Percentiles rank a stretch among this genome's conserved stretches.
Evolutionary conservation across 2,113 vertebrate species (phyloP).

Genomic region (Scopus umbretta): DNA sequence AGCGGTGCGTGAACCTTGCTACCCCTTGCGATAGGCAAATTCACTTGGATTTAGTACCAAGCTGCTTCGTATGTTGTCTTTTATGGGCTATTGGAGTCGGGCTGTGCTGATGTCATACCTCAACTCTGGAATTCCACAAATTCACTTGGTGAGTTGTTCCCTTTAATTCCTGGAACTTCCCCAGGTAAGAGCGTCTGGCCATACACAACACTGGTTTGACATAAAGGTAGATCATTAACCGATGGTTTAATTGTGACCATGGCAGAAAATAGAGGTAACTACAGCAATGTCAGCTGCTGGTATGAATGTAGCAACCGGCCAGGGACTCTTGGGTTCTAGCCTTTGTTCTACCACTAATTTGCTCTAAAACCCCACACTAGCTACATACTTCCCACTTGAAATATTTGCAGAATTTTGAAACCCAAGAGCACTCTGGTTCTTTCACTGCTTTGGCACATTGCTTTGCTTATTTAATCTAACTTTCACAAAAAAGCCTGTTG

Average conservation of each 20-base stretch:
- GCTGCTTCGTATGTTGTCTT: background rate
- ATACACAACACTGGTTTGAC: background rate
- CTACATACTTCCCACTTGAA: background rate
- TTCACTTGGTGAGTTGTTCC: background rate
- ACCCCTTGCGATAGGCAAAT: background rate
- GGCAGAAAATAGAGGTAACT: background rate
- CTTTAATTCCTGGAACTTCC: background rate
- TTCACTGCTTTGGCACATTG: background rate
- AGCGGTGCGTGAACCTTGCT: background rate
- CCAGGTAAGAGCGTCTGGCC: background rate
- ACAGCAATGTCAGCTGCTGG: background rate
- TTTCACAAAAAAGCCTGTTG: background rate
- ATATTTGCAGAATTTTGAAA: background rate
- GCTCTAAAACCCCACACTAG: background rate
- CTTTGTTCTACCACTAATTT: background rate
- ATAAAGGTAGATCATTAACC: conserved; percentile 12
- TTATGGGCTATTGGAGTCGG: background rate
- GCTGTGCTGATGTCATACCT: background rate
- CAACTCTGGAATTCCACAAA: background rate
- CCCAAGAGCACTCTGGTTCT: background rate
- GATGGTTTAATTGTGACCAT: background rate
- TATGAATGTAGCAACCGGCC: background rate
- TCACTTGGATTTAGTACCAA: background rate
- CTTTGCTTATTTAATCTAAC: background rate
- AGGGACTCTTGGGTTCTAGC: background rate